phyloP scores from a whole-genome alignment of 1,140 invertebrate species.

The Drosophila teissieri region DNA sequence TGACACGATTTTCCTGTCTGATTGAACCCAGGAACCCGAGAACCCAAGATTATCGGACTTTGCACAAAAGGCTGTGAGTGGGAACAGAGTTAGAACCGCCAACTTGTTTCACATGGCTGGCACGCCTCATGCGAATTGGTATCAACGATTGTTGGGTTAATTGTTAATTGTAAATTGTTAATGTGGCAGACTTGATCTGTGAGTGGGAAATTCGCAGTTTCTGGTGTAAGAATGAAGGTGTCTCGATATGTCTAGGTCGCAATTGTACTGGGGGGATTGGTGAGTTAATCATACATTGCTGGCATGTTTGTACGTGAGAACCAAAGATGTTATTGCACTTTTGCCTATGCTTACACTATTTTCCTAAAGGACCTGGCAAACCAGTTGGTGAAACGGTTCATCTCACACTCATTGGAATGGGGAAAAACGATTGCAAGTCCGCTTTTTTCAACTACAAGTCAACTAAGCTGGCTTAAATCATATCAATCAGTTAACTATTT shows the following conservation, averaged over 20 bases:
- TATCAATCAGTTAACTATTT: too few species aligned
- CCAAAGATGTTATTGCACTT: slow-evolving; percentile 5
- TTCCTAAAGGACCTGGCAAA: slow-evolving; percentile 5
- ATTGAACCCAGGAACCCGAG: neutral
- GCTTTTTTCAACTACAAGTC: slow-evolving; percentile 12
- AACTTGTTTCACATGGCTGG: slow-evolving; percentile 33
- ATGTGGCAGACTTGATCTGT: slow-evolving; percentile 7
- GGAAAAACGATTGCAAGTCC: neutral
- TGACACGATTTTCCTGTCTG: neutral
- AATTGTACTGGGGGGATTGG: slow-evolving; percentile 23
- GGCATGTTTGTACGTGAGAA: slow-evolving; percentile 20
- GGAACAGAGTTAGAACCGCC: slow-evolving; percentile 48
- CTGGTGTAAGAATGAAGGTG: slow-evolving; percentile 12
- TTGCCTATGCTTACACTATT: slow-evolving; percentile 19
- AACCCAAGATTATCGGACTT: slow-evolving; percentile 1
- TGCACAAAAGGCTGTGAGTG: slow-evolving; percentile 12
- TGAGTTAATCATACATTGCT: slow-evolving; percentile 20
- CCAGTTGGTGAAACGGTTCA: neutral
- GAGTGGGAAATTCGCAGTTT: neutral
- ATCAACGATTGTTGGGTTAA: neutral
- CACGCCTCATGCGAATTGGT: slow-evolving; percentile 1
- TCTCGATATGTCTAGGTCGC: slow-evolving; percentile 21
- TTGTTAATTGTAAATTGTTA: too few species aligned
- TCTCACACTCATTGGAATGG: neutral
- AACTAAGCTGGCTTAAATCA: slow-evolving; percentile 6